Base-by-base conservation (phyloP, 2,113 vertebrate genomes). In the Gymnogyps californianus region DNA sequence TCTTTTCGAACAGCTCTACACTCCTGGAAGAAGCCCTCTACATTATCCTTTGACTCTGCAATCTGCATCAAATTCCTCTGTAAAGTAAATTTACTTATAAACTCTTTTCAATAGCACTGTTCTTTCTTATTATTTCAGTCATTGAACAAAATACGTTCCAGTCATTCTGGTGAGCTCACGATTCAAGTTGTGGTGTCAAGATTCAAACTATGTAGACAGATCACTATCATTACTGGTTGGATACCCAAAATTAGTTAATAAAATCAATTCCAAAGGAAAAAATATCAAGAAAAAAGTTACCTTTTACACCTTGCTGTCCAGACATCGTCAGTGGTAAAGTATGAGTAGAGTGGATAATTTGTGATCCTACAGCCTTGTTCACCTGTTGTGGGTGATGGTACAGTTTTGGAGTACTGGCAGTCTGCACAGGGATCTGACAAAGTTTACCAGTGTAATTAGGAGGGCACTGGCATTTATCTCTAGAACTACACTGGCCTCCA, bases 401-500 rank as follows among this genome's bases (percentile, higher is more conserved):
- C 34, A 98, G 96, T 83, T 98, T 98, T 51, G 98, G 97, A 83
- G 93, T 46, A 47, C 34, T 97, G 62, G 98, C 97, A 21, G 95
- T 98, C 52, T 98, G 99, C 65, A 99, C 98, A 0, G 98, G 98
- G 96, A 99, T 99, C 97, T 99, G 99, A 95, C 99, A 99, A 93
- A 99, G 99, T 96, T 99, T 99, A 76, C 99, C 99, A 7, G 99
- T 99, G 91, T 99, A 99, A 98, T 98, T 99, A 58, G 99, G 99
- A 71, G 99, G 99, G 89, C 99, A 99, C 67, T 99, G 99, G 96
- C 99, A 99, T 97, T 99, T 99, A 97, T 99, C 99, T 97, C 99
- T 98, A 88, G 99, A 98, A 58, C 99, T 99, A 97, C 99, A 99
- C 91, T 99, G 99, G 55, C 99, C 99, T 38, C 99, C 99, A 95